A percentile compares a stretch with the other conserved stretches of the same genome.
Evolutionary conservation across 2,888 invertebrate genomes (phyloP).

Genomic region (Xestia xanthographa): DNA sequence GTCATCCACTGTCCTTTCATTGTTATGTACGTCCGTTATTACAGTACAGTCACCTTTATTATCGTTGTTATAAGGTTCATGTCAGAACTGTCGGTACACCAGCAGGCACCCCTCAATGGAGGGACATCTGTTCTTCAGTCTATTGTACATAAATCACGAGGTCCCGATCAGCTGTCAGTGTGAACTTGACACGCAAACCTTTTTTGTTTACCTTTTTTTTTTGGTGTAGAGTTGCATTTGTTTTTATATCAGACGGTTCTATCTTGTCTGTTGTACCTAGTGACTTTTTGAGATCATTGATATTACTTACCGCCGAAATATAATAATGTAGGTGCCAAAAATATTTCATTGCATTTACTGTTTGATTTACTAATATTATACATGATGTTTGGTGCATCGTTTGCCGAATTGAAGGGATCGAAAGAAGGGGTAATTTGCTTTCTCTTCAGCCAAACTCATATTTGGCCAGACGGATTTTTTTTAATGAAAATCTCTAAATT

Average conservation of each 20-base stretch:
- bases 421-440: too few species aligned
- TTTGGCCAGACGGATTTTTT: too few species aligned
- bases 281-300: background rate
- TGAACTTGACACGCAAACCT: slow-evolving; percentile 61
- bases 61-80: background rate
- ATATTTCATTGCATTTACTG: background rate
- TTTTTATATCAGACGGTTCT: slow-evolving; percentile 8
- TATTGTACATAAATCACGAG: slow-evolving; percentile 54
- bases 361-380: background rate
- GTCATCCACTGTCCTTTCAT: slow-evolving; percentile 11
- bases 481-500: too few species aligned
- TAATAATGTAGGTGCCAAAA: background rate
- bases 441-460: too few species aligned
- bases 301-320: background rate
- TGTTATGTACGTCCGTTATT: background rate
- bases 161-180: slow-evolving; percentile 53
- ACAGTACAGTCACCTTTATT: background rate
- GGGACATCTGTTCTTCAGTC: slow-evolving; percentile 39
- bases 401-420: too few species aligned
- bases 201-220: slow-evolving; percentile 50
- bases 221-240: slow-evolving; percentile 5
- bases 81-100: background rate
- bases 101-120: slow-evolving; percentile 26
- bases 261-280: background rate
- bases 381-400: background rate